These are phyloP conservation scores for Riptortus pedestris DNA, from an alignment of 1,140 invertebrate species.

Conservation along the genomic window DNA sequence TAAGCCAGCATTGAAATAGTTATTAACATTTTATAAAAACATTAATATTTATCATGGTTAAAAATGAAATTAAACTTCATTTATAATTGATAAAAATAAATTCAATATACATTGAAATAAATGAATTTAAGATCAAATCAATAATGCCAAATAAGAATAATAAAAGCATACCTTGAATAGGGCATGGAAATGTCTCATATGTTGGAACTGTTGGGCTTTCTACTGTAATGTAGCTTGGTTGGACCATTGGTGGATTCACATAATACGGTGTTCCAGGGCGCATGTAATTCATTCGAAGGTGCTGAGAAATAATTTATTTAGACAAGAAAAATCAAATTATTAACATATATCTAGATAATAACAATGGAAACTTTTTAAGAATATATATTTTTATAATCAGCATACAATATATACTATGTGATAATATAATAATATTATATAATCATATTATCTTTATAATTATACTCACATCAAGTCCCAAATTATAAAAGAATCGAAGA, in stretches of 20 bases:
- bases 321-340: too few species aligned
- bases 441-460: too few species aligned
- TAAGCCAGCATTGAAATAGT: too few species aligned
- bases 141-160: too few species aligned
- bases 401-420: not conserved
- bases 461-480: constrained; percentile 44
- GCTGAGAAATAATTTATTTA: constrained; percentile 4
- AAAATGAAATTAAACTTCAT: not conserved
- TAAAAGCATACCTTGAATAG: not conserved
- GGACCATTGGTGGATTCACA: constrained; percentile 10
- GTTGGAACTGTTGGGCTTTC: constrained; percentile 1
- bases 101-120: not conserved
- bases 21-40: too few species aligned
- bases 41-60: too few species aligned
- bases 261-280: constrained; percentile 9
- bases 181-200: not conserved
- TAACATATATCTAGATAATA: too few species aligned
- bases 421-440: constrained; percentile 3
- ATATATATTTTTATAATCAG: not conserved
- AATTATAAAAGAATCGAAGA: constrained; percentile 53
- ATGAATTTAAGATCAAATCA: not conserved
- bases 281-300: constrained; percentile 17
- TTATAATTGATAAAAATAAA: not conserved
- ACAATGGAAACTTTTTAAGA: too few species aligned
- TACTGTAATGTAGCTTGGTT: not conserved